Percentiles rank a stretch among this genome's conserved stretches.
These are phyloP conservation scores for Eupithecia dodoneata DNA, from an alignment of 2,888 invertebrate genomes.

Conservation along the genomic window DNA sequence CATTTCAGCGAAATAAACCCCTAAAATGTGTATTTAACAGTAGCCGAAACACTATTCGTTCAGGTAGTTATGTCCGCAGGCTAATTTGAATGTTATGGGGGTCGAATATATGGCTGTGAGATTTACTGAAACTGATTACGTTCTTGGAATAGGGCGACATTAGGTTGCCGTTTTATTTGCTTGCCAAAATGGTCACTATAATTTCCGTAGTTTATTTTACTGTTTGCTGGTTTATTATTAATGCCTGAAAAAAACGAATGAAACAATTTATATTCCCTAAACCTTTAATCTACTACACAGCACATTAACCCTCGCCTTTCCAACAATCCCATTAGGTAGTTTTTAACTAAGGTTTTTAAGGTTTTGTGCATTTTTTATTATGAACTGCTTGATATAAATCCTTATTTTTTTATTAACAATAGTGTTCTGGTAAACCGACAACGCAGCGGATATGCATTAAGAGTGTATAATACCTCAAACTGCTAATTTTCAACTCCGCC, in stretches of 20 bases:
- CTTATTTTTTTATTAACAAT: no score
- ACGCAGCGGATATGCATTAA: no score
- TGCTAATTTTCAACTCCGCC: no score
- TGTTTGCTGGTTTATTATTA: neutral
- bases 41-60: constrained; percentile 26
- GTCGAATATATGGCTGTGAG: constrained; percentile 26
- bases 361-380: no score
- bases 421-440: no score
- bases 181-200: constrained; percentile 21
- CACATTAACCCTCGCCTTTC: no score
- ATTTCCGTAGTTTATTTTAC: constrained; percentile 17
- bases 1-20: constrained; percentile 10
- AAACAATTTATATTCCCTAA: no score
- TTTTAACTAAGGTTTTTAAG: no score
- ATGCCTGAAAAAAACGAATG: neutral
- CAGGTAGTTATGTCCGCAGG: constrained; percentile 20
- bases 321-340: no score
- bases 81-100: constrained; percentile 34
- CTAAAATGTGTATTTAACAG: constrained; percentile 23
- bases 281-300: no score
- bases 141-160: constrained; percentile 27
- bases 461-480: no score
- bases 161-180: constrained; percentile 17
- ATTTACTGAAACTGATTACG: constrained; percentile 37
- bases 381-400: no score